Evolutionary conservation across 2,113 vertebrate genomes (phyloP), one percentile per base, ranked within the genome.

Genomic region (Xiphophorus couchianus): DNA sequence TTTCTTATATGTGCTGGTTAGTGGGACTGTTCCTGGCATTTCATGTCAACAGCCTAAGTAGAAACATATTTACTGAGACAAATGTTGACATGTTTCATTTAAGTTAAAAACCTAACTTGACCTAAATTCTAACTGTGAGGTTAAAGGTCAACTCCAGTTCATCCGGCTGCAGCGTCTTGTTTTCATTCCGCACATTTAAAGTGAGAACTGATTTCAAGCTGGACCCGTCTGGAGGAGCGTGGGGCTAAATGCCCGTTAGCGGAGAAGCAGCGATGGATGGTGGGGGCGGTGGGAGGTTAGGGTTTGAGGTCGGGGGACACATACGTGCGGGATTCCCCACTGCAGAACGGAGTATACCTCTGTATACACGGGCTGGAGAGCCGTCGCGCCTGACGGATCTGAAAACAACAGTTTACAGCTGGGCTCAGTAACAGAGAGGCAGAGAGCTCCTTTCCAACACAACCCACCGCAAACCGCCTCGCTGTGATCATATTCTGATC

Each of bases 291-390:
- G 25, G 0, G 19, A 62, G 67, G 60, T 37, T 37, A 44, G 63
- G 15, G 60, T 22, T 29, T 29, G 15, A 37, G 27, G 42, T 60
- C 3, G 58, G 77, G 48, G 58, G 15, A 94, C 95, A 97, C 96
- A 95, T 96, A 96, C 96, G 94, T 96, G 96, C 95, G 94, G 95
- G 95, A 95, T 94, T 96, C 96, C 93, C 95, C 94, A 92, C 94
- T 92, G 95, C 94, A 96, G 95, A 96, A 94, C 85, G 83, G 79
- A 4, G 96, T 97, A 95, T 98, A 98, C 96, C 96, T 98, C 96
- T 95, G 96, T 95, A 98, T 95, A 97, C 97, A 98, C 90, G 97
- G 97, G 90, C 95, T 97, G 94, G 97, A 99, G 95, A 98, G 95
- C 94, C 97, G 92, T 89, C 97, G 95, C 95, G 96, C 95, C 96